phyloP scores from a whole-genome alignment of 2,888 invertebrate genomes.

The Phlogophora meticulosa region DNA sequence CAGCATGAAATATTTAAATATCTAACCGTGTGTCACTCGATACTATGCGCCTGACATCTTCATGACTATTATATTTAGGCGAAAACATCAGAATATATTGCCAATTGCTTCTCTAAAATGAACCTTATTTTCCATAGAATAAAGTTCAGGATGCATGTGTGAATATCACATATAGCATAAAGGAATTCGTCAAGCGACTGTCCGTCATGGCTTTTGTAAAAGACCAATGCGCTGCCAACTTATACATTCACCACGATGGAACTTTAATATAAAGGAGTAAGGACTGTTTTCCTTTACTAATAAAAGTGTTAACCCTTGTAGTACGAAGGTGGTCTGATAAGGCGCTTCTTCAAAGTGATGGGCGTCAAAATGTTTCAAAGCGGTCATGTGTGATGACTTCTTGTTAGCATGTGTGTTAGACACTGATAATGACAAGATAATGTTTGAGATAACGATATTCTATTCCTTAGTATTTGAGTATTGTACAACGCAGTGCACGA shows the following conservation, averaged over 20 bases:
- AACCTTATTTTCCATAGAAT: constrained; percentile 27
- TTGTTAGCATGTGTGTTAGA: constrained; percentile 84
- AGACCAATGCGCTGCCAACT: constrained; percentile 68
- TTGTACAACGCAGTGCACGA: neutral
- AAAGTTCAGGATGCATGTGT: constrained; percentile 30
- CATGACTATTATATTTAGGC: constrained; percentile 73
- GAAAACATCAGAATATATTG: constrained; percentile 58
- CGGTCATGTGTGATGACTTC: constrained; percentile 87
- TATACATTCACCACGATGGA: constrained; percentile 33
- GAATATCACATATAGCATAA: constrained; percentile 69
- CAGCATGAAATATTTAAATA: constrained; percentile 87
- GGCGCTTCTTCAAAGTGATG: constrained; percentile 81
- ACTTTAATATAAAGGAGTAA: constrained; percentile 61
- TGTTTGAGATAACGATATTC: constrained; percentile 63
- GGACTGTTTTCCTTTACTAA: constrained; percentile 58
- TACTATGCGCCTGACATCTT: constrained; percentile 86
- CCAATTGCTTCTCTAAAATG: constrained; percentile 43
- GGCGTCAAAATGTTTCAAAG: constrained; percentile 85
- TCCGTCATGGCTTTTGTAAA: constrained; percentile 80
- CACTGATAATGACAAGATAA: constrained; percentile 84
- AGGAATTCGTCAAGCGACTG: constrained; percentile 87
- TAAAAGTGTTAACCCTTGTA: constrained; percentile 69
- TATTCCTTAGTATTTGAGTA: constrained; percentile 44
- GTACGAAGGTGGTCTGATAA: constrained; percentile 79
- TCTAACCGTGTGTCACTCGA: constrained; percentile 86